Percentiles rank a stretch among this genome's conserved stretches.
phyloP scores from a whole-genome alignment of 2,888 invertebrate genomes.

The Heliconius hortense region DNA sequence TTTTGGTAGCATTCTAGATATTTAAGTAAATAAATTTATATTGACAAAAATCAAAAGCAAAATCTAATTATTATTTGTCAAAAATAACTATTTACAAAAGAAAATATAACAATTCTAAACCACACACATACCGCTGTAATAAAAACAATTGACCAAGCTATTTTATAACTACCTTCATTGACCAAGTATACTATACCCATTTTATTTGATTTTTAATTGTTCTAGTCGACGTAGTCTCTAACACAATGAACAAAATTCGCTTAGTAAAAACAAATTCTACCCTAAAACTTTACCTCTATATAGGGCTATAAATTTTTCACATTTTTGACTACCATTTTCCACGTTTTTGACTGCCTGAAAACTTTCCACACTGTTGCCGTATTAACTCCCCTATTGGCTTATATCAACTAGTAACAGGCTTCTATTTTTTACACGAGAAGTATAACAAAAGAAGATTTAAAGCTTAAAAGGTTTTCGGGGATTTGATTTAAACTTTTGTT shows the following conservation, averaged over 20 bases:
- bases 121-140: conserved; percentile 1
- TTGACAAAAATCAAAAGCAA: too few species aligned
- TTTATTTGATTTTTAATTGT: conserved; percentile 35
- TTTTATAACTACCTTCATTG: conserved; percentile 14
- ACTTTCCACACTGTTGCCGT: conserved; percentile 2
- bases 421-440: background rate
- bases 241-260: conserved; percentile 37
- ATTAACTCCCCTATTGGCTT: conserved; percentile 11
- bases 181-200: conserved; percentile 24
- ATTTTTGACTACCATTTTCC: conserved; percentile 14
- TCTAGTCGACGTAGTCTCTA: conserved; percentile 23
- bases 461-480: conserved; percentile 10
- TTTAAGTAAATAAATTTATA: background rate
- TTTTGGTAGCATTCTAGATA: background rate
- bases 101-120: conserved; percentile 12
- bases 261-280: conserved; percentile 32
- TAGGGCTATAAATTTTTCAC: conserved; percentile 31
- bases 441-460: conserved; percentile 7
- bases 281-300: conserved; percentile 27
- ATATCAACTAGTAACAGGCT: conserved; percentile 9
- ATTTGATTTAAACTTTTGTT: background rate
- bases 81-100: background rate
- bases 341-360: conserved; percentile 14
- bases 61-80: too few species aligned
- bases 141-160: background rate